phyloP scores from a whole-genome alignment of 2,797 vertebrate species.

The Sarcoramphus papa region DNA sequence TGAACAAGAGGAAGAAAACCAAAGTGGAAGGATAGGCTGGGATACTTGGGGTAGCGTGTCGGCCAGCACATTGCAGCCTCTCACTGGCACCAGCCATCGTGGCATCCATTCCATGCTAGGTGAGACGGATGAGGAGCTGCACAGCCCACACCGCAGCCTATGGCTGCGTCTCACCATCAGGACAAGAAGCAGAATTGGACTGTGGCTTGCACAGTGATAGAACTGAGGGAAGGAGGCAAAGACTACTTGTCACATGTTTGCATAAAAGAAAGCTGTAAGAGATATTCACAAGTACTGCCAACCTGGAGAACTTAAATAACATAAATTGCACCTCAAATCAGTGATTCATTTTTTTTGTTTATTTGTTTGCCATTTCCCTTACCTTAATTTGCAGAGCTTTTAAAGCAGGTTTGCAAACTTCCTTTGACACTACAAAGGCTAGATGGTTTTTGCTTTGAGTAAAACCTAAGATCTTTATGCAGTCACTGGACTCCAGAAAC shows the following conservation, averaged over 20 bases:
- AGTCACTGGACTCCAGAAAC: not conserved
- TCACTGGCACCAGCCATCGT: rapidly evolving
- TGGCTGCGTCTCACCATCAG: not conserved
- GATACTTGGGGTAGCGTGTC: not conserved
- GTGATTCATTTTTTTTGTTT: not conserved
- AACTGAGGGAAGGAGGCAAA: not conserved
- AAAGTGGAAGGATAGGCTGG: not conserved
- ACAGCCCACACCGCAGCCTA: not conserved
- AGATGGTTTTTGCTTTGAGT: not conserved
- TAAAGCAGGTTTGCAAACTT: not conserved
- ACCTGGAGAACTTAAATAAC: not conserved
- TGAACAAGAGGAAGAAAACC: not conserved
- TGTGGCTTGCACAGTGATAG: not conserved
- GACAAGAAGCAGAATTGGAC: not conserved
- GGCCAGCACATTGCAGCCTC: not conserved
- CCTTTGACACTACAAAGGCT: not conserved
- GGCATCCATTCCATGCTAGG: rapidly evolving
- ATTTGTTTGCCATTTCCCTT: not conserved
- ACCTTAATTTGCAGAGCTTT: not conserved
- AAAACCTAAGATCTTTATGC: not conserved
- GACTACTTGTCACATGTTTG: not conserved
- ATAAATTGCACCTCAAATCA: not conserved
- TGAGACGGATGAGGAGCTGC: not conserved
- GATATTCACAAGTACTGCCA: not conserved
- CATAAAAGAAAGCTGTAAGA: not conserved